Evolutionary conservation across 2,888 invertebrate species (phyloP).

Genomic region (Drosophila emarginata): DNA sequence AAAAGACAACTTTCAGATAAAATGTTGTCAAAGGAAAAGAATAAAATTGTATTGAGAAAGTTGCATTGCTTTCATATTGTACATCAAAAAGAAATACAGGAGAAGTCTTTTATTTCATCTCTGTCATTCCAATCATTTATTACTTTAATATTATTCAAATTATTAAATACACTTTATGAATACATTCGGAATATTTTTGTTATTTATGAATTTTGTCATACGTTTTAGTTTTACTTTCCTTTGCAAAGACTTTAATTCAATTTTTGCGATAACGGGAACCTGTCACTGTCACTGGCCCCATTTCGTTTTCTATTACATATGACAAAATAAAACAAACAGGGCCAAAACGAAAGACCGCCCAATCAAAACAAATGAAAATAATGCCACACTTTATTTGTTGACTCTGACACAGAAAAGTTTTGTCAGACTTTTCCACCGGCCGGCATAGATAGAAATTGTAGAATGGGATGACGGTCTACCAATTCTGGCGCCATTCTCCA

Average conservation of each 20-base stretch:
- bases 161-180: neutral
- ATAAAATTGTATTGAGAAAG: too few species aligned
- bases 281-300: neutral
- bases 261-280: neutral
- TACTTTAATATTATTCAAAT: neutral
- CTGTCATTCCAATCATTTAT: neutral
- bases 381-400: constrained; percentile 47
- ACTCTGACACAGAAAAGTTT: constrained; percentile 49
- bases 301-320: constrained; percentile 6
- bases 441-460: neutral
- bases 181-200: neutral
- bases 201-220: too few species aligned
- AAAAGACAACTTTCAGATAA: too few species aligned
- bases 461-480: neutral
- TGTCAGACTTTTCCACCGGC: constrained; percentile 8
- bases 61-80: too few species aligned
- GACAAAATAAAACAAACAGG: constrained; percentile 4
- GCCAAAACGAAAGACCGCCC: constrained; percentile 22
- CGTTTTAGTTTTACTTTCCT: neutral
- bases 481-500: neutral
- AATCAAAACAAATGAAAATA: constrained; percentile 64
- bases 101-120: too few species aligned
- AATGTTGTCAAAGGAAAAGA: too few species aligned
- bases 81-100: too few species aligned
- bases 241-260: neutral